Base-by-base conservation (phyloP, 2,113 vertebrate genomes). In the Platichthys flesus region DNA sequence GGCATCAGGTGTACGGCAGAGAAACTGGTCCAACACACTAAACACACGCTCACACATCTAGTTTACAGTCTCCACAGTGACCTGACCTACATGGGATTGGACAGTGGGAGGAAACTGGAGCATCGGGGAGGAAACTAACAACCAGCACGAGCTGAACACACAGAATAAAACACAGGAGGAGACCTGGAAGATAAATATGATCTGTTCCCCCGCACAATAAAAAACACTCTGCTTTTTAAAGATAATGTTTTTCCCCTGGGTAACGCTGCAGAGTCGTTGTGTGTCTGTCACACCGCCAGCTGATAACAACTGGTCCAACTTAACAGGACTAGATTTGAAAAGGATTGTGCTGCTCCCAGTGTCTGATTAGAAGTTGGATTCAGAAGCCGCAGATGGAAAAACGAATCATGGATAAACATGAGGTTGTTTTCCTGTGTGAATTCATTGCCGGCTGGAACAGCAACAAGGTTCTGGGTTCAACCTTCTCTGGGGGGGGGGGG, bases 11-110 rank as follows among this genome's bases (percentile, higher is more conserved):
- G 4, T 31, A 31, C 15, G 15, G 24, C 4, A 54, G 20, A 21
- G 9, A 63, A 60, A 61, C 18, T 16, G 1, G 31, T 55, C 26
- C 47, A 15, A 49, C 10, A 63, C 13, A 67, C 28, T 47, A 66
- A 45, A 49, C 60, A 51, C 52, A 51, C 15, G 37, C 10, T 70
- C 35, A 40, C 49, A 60, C 55, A 72, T 37, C 62, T 67, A 31
- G 67, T 70, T 81, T 66, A 70, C 26, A 69, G 67, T 58, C 56
- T 81, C 28, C 47, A 26, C 5, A 26, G 54, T 76, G 76, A 76
- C 49, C 16, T 71, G 67, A 75, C 73, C 80, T 76, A 69, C 59
- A 76, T 79, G 63, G 61, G 54, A 66, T 28, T 73, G 60, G 60
- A 56, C 24, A 37, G 54, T 18, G 35, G 47, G 56, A 76, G 62